Evolutionary conservation across 2,797 vertebrate genomes (phyloP).

Genomic region (Trachops cirrhosus): DNA sequence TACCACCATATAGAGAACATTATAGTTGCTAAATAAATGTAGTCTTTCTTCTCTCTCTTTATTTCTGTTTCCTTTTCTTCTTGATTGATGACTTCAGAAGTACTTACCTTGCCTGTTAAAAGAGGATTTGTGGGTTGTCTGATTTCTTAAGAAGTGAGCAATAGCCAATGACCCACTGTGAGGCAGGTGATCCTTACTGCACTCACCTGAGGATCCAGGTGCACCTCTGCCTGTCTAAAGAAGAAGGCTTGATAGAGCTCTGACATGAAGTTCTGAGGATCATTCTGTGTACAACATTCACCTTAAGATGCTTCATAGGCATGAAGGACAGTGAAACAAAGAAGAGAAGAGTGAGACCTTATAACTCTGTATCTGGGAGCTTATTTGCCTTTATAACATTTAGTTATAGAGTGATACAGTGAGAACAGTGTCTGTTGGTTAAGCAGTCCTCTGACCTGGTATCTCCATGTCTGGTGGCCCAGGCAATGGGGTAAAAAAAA

Average conservation of each 20-base stretch:
- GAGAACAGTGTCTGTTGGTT: neutral
- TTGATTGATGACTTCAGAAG: neutral
- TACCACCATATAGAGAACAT: neutral
- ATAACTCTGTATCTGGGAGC: too few species aligned
- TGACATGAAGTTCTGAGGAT: neutral
- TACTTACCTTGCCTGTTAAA: neutral
- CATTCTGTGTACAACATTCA: neutral
- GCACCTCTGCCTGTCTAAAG: neutral
- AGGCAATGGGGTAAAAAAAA: neutral
- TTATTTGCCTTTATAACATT: too few species aligned
- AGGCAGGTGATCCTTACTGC: neutral
- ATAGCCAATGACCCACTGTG: neutral
- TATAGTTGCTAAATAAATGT: neutral
- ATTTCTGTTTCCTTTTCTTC: neutral
- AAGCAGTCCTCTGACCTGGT: neutral
- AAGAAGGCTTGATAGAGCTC: neutral
- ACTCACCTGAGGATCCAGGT: neutral
- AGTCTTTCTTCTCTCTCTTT: neutral
- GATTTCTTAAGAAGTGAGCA: neutral
- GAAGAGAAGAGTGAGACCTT: neutral
- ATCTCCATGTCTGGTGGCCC: neutral
- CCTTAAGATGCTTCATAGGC: neutral
- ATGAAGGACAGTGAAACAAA: neutral
- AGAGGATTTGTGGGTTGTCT: neutral
- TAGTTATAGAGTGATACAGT: too few species aligned